Percentiles rank a stretch among this genome's conserved stretches.
Evolutionary conservation across 2,888 invertebrate species (phyloP).

Genomic region (Caenorhabditis drosophilae): DNA sequence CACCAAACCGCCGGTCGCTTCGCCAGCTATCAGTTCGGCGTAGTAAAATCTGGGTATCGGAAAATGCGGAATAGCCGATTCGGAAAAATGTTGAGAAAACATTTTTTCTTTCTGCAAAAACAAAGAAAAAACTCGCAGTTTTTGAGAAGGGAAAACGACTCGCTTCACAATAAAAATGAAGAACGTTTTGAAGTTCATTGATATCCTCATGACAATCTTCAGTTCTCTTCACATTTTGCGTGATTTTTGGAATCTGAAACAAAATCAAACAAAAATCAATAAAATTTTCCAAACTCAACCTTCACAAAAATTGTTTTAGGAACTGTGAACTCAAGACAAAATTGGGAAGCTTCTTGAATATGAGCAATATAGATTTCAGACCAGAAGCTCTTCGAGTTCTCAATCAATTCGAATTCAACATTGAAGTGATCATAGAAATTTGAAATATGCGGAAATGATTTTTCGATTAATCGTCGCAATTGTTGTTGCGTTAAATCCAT

Average conservation of each 20-base stretch:
- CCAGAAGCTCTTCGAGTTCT: slow-evolving; percentile 22
- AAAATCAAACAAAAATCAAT: no score
- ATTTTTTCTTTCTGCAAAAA: not conserved
- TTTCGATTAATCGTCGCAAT: slow-evolving; percentile 14
- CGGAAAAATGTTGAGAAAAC: not conserved
- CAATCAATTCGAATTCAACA: slow-evolving; percentile 13
- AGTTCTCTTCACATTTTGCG: not conserved
- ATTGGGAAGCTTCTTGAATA: not conserved
- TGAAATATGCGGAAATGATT: slow-evolving; percentile 14
- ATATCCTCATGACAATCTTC: not conserved
- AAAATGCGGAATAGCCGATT: not conserved
- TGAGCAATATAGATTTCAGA: not conserved
- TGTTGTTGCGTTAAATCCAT: slow-evolving; percentile 18
- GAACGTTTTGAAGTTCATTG: not conserved
- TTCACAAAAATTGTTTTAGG: not conserved
- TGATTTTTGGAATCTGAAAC: slow-evolving; percentile 1
- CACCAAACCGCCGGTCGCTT: not conserved
- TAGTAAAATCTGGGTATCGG: not conserved
- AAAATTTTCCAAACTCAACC: no score
- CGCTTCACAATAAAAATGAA: not conserved
- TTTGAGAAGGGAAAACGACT: not conserved
- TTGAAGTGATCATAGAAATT: slow-evolving; percentile 10
- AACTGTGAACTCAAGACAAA: not conserved
- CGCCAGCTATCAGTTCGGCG: not conserved
- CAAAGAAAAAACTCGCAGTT: not conserved